These are phyloP conservation scores for Scyliorhinus canicula DNA, from an alignment of 2,797 vertebrate species.

Conservation along the genomic window DNA sequence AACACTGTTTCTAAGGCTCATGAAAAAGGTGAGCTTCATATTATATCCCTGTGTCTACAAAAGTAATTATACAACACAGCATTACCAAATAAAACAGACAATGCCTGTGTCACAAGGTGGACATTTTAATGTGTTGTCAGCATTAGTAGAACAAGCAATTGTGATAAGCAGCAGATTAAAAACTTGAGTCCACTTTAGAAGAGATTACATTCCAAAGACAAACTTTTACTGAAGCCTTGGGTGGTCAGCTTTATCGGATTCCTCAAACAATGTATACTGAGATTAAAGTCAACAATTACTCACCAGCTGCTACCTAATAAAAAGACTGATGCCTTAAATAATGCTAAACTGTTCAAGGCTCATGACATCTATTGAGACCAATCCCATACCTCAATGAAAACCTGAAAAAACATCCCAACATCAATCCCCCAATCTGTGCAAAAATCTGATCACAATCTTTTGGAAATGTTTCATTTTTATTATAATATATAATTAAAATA, in stretches of 20 bases:
- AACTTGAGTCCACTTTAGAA: constrained; percentile 20
- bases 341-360: neutral
- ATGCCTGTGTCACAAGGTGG: neutral
- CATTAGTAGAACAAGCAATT: neutral
- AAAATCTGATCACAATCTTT: neutral
- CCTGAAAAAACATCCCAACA: neutral
- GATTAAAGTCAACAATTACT: constrained; percentile 27
- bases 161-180: neutral
- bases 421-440: neutral
- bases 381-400: neutral
- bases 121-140: constrained; percentile 21
- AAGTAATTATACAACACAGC: neutral
- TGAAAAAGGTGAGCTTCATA: neutral
- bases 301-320: neutral
- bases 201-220: constrained; percentile 4
- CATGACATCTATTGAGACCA: neutral
- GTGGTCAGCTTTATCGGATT: neutral
- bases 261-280: neutral
- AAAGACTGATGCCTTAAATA: neutral
- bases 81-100: neutral
- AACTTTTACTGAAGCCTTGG: constrained; percentile 23
- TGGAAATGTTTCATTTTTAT: neutral
- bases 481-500: neutral
- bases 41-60: neutral
- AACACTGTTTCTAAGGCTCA: neutral